These are phyloP conservation scores for Anarhynchus alexandrinus DNA, from an alignment of 2,113 vertebrate genomes.

Conservation along the genomic window DNA sequence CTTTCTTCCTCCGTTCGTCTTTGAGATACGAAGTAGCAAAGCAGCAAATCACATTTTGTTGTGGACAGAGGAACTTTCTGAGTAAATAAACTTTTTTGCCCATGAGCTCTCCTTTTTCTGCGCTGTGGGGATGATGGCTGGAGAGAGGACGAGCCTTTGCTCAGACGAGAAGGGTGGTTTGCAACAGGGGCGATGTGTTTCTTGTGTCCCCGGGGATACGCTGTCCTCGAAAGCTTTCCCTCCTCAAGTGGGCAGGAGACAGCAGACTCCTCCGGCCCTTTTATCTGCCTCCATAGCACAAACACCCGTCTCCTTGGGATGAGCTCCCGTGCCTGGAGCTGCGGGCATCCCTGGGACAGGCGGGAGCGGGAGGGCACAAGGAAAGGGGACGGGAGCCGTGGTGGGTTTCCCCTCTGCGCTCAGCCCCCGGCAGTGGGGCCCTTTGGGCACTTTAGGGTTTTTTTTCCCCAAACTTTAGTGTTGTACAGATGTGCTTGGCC, in stretches of 20 bases:
- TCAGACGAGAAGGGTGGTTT: background rate
- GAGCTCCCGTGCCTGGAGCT: background rate
- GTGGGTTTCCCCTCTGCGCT: fast-evolving
- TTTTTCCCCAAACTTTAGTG: background rate
- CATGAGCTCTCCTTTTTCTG: background rate
- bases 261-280: background rate
- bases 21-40: fast-evolving
- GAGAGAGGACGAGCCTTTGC: background rate
- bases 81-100: background rate
- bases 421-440: background rate
- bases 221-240: background rate
- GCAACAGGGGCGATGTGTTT: background rate
- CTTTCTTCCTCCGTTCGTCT: background rate
- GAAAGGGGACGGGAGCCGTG: background rate
- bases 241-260: background rate
- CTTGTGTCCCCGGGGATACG: background rate
- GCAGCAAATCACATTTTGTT: background rate
- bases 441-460: background rate
- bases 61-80: background rate
- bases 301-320: background rate
- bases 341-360: background rate
- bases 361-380: background rate
- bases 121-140: background rate
- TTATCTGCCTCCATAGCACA: background rate
- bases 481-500: background rate